Percentiles rank a stretch among this genome's conserved stretches.
phyloP scores from a whole-genome alignment of 2,888 invertebrate species.

The Malthinus flaveolus region DNA sequence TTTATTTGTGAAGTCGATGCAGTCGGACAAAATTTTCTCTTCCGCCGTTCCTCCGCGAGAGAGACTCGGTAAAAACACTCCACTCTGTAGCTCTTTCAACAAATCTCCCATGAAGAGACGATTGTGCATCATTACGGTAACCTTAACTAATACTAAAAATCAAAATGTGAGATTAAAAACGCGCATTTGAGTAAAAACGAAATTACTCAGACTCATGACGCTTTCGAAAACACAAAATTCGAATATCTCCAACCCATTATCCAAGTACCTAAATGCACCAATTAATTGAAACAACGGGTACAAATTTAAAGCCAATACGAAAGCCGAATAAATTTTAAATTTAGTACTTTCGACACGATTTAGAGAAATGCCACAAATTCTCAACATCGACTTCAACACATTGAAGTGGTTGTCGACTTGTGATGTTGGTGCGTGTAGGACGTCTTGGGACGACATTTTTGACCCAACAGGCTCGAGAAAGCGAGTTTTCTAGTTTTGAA shows the following conservation, averaged over 20 bases:
- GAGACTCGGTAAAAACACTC: conserved; percentile 20
- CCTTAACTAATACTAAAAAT: conserved; percentile 27
- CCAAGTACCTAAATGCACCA: conserved; percentile 19
- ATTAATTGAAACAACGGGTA: conserved; percentile 24
- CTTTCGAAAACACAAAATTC: conserved; percentile 19
- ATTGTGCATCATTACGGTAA: conserved; percentile 21
- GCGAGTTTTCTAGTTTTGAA: not conserved
- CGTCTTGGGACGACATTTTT: not conserved
- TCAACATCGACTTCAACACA: conserved; percentile 17
- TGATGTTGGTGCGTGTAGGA: not conserved
- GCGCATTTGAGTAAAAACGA: not conserved
- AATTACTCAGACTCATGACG: conserved; percentile 23
- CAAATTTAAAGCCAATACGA: conserved; percentile 15
- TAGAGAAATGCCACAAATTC: conserved; percentile 23
- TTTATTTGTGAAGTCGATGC: conserved; percentile 20
- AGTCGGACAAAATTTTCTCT: conserved; percentile 11
- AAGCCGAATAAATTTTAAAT: conserved; percentile 19
- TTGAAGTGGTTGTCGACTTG: conserved; percentile 9
- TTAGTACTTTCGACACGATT: conserved; percentile 5
- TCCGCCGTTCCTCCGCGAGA: conserved; percentile 19
- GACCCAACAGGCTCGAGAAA: not conserved
- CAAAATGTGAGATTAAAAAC: not conserved
- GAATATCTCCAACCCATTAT: conserved; percentile 19
- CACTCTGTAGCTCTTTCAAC: conserved; percentile 18
- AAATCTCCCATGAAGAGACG: conserved; percentile 15